Conservation (phyloP, 2,113 vertebrate genomes). For the Probosciger aterrimus region DNA sequence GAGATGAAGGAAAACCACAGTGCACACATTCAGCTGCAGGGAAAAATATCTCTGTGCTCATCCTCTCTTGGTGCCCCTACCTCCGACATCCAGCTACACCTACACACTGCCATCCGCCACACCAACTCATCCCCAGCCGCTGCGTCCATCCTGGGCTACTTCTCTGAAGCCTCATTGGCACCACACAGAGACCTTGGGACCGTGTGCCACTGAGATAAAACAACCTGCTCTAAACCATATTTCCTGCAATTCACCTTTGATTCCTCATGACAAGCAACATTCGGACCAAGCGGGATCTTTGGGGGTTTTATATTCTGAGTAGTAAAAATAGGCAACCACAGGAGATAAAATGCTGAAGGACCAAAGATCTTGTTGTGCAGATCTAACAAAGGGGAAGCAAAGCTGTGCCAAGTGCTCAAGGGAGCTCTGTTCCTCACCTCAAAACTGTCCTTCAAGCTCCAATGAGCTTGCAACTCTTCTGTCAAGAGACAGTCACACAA, state of each 20-base stretch:
- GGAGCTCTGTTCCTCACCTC: background rate
- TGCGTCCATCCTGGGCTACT: background rate
- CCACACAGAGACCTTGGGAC: background rate
- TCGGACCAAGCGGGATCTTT: background rate
- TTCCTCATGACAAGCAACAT: background rate
- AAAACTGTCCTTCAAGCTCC: background rate
- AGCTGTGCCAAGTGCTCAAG: background rate
- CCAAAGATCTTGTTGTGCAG: background rate
- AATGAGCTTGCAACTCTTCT: background rate
- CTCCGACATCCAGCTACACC: background rate
- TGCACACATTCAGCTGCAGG: background rate
- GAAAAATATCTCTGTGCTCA: background rate
- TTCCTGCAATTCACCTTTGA: slow-evolving; percentile 4
- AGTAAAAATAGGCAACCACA: background rate
- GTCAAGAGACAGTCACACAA: background rate
- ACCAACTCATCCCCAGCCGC: background rate
- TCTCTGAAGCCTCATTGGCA: background rate
- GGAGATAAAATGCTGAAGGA: background rate
- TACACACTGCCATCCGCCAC: background rate
- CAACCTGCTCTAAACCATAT: background rate
- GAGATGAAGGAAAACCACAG: slow-evolving; percentile 10
- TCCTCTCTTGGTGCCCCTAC: background rate
- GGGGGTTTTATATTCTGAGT: background rate
- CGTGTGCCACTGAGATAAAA: accelerated
- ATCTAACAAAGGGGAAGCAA: background rate